Evolutionary conservation across 2,888 invertebrate genomes (phyloP).

Genomic region (Noctua fimbriata): DNA sequence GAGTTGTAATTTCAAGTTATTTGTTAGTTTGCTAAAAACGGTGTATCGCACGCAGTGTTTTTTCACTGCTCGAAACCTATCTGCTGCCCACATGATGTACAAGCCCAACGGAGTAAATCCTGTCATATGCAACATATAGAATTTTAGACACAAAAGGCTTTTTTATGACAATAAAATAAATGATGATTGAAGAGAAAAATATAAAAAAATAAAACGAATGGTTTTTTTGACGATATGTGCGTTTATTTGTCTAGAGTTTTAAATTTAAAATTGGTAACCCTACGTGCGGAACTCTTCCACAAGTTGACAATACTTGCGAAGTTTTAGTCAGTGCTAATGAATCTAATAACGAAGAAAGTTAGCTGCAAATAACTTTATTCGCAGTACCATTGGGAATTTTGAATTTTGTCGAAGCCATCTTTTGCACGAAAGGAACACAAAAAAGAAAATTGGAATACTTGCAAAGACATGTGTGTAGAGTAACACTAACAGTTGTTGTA

Average conservation of each 20-base stretch:
- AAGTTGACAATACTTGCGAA: constrained; percentile 35
- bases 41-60: too few relatives aligned
- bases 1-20: too few relatives aligned
- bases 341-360: constrained; percentile 53
- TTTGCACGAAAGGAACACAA: constrained; percentile 10
- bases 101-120: too few relatives aligned
- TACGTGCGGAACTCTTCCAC: constrained; percentile 8
- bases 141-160: not conserved
- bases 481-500: not conserved
- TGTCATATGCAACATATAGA: too few relatives aligned
- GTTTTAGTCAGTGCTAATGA: constrained; percentile 45
- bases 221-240: not conserved
- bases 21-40: too few relatives aligned
- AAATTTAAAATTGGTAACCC: not conserved
- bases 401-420: not conserved
- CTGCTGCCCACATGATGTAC: too few relatives aligned
- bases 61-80: too few relatives aligned
- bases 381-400: not conserved
- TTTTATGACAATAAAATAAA: not conserved
- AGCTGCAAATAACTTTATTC: constrained; percentile 12
- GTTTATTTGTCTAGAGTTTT: not conserved
- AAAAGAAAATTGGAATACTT: not conserved
- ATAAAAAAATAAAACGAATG: not conserved
- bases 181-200: not conserved
- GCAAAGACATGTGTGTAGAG: not conserved